These are phyloP conservation scores for Poecilia velifera DNA, from an alignment of 2,797 vertebrate species.

Conservation along the genomic window DNA sequence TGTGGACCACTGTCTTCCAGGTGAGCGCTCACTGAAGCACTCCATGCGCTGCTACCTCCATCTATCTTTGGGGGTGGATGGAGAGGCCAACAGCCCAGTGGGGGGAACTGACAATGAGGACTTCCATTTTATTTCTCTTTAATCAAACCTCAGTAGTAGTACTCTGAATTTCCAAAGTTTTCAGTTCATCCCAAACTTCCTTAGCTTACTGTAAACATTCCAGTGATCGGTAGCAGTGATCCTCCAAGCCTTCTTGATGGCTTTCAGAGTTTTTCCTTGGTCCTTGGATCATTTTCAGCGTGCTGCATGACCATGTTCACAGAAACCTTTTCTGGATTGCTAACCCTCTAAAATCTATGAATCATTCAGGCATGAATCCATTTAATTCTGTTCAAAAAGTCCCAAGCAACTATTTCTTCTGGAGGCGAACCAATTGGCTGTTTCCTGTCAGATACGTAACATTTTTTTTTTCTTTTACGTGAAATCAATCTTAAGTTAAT, in stretches of 20 bases:
- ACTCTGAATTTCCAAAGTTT: not conserved
- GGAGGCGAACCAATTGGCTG: not conserved
- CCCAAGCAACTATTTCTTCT: not conserved
- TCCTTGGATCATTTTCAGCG: not conserved
- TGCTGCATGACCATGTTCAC: not conserved
- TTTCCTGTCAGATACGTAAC: not conserved
- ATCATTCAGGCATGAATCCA: not conserved
- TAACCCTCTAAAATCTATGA: not conserved
- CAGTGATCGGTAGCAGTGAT: not conserved
- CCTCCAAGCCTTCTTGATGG: not conserved
- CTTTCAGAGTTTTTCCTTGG: not conserved
- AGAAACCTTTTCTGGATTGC: not conserved
- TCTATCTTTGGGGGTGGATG: constrained; percentile 45
- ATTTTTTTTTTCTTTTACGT: not conserved
- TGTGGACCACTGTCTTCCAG: not conserved
- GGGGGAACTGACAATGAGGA: constrained; percentile 12
- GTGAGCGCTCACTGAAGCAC: constrained; percentile 25
- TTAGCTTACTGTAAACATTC: not conserved
- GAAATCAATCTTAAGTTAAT: not conserved
- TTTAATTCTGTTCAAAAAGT: constrained; percentile 1
- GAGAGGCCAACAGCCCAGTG: not conserved
- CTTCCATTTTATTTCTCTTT: not conserved
- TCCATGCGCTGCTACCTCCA: not conserved
- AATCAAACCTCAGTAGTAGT: constrained; percentile 25
- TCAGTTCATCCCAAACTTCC: not conserved